A percentile compares a stretch with the other conserved stretches of the same genome.
phyloP scores from a whole-genome alignment of 2,113 vertebrate species.

The Aldabrachelys gigantea region DNA sequence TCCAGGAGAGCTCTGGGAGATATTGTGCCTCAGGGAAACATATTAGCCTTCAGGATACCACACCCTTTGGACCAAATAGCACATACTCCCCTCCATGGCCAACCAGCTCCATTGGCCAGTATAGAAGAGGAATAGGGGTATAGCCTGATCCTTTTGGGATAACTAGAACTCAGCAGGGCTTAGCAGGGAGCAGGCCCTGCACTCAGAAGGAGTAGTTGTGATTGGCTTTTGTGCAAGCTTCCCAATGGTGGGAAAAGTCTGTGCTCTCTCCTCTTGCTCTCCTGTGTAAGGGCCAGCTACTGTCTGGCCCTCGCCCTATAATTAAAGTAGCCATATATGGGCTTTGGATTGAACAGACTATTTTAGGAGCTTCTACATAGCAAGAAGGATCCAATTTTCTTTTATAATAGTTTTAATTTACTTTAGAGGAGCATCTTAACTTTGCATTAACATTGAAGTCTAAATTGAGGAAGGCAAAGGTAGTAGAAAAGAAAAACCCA shows the following conservation, averaged over 20 bases:
- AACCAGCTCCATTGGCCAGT: background rate
- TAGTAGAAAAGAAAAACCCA: background rate
- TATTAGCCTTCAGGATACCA: background rate
- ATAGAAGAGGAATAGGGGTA: background rate
- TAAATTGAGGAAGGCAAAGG: background rate
- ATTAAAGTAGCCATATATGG: background rate
- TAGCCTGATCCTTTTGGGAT: background rate
- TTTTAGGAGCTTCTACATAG: background rate
- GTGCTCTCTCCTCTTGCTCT: background rate
- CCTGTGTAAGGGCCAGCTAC: background rate
- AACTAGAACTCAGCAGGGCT: too few relatives aligned
- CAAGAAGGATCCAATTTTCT: background rate
- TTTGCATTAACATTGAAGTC: background rate
- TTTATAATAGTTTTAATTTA: background rate
- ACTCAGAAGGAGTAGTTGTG: background rate
- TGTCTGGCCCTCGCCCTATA: background rate
- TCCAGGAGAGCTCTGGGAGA: background rate
- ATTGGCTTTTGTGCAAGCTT: background rate
- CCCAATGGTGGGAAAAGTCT: background rate
- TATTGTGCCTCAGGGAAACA: background rate
- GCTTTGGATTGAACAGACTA: background rate
- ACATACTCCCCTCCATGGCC: too few relatives aligned
- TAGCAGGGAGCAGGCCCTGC: background rate
- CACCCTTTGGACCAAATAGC: too few relatives aligned
- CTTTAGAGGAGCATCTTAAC: background rate